phyloP scores from a whole-genome alignment of 2,797 vertebrate genomes.

The Myiotriccus ornatus region DNA sequence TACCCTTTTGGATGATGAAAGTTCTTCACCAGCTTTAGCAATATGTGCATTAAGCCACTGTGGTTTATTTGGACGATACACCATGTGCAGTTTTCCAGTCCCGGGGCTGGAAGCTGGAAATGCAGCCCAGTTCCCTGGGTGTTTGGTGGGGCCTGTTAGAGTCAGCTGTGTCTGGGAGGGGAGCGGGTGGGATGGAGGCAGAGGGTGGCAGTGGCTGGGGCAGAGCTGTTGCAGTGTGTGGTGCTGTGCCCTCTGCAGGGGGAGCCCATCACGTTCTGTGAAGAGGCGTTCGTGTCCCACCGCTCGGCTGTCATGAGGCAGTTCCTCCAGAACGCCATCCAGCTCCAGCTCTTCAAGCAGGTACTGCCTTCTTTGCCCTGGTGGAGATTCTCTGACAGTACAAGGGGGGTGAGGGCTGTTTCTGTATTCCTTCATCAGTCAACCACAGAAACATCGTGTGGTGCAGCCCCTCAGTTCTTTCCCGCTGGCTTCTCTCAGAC shows the following conservation, averaged over 20 bases:
- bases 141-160: background rate
- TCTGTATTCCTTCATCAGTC: background rate
- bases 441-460: background rate
- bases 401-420: background rate
- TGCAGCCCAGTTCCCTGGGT: background rate
- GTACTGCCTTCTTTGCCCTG: slow-evolving; percentile 62
- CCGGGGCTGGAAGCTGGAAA: background rate
- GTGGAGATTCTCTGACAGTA: background rate
- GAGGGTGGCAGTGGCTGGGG: background rate
- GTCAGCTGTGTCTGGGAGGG: background rate
- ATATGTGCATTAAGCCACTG: background rate
- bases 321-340: slow-evolving; percentile 95
- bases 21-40: background rate
- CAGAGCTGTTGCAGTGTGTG: background rate
- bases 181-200: background rate
- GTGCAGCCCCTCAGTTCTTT: background rate
- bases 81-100: background rate
- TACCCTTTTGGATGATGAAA: background rate
- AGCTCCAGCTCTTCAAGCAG: slow-evolving; percentile 98
- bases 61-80: background rate
- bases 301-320: slow-evolving; percentile 93
- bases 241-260: slow-evolving; percentile 76
- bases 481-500: background rate
- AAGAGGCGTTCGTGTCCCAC: slow-evolving; percentile 91
- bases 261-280: slow-evolving; percentile 93